Base-by-base conservation (phyloP, 2,797 vertebrate species). In the Rhyacichthys aspro region DNA sequence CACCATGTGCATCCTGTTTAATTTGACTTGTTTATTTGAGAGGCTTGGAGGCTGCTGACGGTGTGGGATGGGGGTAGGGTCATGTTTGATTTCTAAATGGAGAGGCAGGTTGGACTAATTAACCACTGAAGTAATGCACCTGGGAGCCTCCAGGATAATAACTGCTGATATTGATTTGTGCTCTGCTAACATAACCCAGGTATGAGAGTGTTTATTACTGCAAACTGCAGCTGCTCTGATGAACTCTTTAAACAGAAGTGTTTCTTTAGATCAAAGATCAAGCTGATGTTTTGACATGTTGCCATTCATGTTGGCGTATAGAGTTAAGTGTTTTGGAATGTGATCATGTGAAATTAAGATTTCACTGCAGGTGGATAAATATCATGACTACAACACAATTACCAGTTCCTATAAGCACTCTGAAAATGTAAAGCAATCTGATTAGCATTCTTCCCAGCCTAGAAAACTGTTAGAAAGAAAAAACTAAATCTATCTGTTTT, bases 141-240 rank as follows among this genome's bases (percentile, higher is more conserved):
- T 15, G 47, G 32, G 47, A 34, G 47, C 14, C 9, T 8, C 45
- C 47, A n/a, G 9, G 3, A 11, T 49, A 49, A 57, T 34, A 49
- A 34, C 47, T 49, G 47, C 47, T 49, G 47, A 49, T 49, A 34
- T 49, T 49, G 50, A 49, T 49, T 49, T 49, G 47, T 16, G 32
- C 15, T 16, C 9, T n/a, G 9, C 47, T 49, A 32, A 49, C 32
- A 49, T 33, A 48, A 16, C 28, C 46, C 28, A 48, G 46, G 46
- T 48, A 34, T 49, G 47, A 34, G 12, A 32, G 32, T n/a, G n/a
- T 34, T 49, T 49, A 34, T 34, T 49, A 48, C 7, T 11, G 32
- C 32, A 1, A 28, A 7, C 1, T 8, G 3, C 42, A 16, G 16
- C 32, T 28, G 23, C 9, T 49, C n/a, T 9, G 47, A 36, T 36